Evolutionary conservation across 2,113 vertebrate species (phyloP).

Genomic region (Gadus chalcogrammus): DNA sequence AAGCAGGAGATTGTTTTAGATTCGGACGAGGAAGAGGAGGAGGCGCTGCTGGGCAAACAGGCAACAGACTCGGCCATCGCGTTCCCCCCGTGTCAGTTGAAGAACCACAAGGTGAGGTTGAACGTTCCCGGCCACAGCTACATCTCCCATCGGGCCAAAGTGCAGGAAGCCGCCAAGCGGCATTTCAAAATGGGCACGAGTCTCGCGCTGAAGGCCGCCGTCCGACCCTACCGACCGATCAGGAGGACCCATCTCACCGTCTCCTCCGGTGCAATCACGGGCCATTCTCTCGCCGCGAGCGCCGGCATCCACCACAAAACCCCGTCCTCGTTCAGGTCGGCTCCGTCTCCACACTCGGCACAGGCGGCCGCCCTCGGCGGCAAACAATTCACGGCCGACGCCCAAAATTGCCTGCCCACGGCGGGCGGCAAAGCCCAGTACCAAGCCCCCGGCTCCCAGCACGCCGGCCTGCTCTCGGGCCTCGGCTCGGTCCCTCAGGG

Average conservation of each 20-base stretch:
- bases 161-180: conserved; percentile 38
- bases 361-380: conserved; percentile 43
- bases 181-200: conserved; percentile 42
- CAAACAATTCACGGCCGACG: conserved; percentile 37
- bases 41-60: conserved; percentile 16
- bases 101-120: conserved; percentile 34
- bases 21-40: conserved; percentile 44
- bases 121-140: conserved; percentile 34
- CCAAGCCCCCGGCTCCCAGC: conserved; percentile 40
- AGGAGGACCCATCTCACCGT: conserved; percentile 40
- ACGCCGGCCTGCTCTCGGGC: conserved; percentile 3
- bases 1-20: conserved; percentile 66
- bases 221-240: conserved; percentile 46
- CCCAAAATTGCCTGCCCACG: conserved; percentile 39
- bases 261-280: conserved; percentile 9
- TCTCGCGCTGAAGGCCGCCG: conserved; percentile 35
- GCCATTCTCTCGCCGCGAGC: conserved; percentile 35
- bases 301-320: conserved; percentile 43
- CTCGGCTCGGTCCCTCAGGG: neutral
- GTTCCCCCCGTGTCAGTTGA: conserved; percentile 29
- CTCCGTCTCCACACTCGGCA: conserved; percentile 25
- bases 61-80: conserved; percentile 2
- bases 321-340: conserved; percentile 54
- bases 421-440: conserved; percentile 47
- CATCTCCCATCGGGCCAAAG: conserved; percentile 29